Conservation (phyloP, 2,888 invertebrate genomes). For the Pyrrhia umbra region DNA sequence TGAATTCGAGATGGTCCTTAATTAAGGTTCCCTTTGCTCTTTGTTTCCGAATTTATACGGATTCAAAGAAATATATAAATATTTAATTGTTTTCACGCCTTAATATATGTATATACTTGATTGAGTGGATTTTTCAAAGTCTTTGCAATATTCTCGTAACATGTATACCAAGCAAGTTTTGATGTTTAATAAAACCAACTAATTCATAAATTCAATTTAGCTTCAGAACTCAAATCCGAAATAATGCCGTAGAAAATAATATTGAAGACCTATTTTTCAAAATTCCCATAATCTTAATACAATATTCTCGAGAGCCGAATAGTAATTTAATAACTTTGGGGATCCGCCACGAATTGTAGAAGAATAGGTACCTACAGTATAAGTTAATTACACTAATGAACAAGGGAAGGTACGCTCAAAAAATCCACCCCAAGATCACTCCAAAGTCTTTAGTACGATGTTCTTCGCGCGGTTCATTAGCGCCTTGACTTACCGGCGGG, state of each 20-base stretch:
- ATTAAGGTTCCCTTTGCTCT: slow-evolving; percentile 9
- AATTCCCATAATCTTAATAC: slow-evolving; percentile 40
- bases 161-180: background rate
- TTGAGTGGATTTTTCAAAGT: no score
- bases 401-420: slow-evolving; percentile 88
- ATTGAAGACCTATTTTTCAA: slow-evolving; percentile 21
- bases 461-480: slow-evolving; percentile 89
- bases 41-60: background rate
- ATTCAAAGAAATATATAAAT: background rate
- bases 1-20: slow-evolving; percentile 1
- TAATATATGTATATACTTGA: background rate
- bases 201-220: background rate
- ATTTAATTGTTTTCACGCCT: no score
- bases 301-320: slow-evolving; percentile 59
- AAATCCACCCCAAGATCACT: slow-evolving; percentile 88
- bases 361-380: slow-evolving; percentile 80
- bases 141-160: no score
- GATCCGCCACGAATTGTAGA: slow-evolving; percentile 82
- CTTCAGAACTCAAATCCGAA: slow-evolving; percentile 7
- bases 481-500: slow-evolving; percentile 75
- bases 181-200: background rate
- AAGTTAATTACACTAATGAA: slow-evolving; percentile 90
- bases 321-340: slow-evolving; percentile 80
- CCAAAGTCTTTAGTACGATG: slow-evolving; percentile 88
- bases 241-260: slow-evolving; percentile 6